Evolutionary conservation across 2,113 vertebrate species (phyloP).

Genomic region (Cottus gobio): DNA sequence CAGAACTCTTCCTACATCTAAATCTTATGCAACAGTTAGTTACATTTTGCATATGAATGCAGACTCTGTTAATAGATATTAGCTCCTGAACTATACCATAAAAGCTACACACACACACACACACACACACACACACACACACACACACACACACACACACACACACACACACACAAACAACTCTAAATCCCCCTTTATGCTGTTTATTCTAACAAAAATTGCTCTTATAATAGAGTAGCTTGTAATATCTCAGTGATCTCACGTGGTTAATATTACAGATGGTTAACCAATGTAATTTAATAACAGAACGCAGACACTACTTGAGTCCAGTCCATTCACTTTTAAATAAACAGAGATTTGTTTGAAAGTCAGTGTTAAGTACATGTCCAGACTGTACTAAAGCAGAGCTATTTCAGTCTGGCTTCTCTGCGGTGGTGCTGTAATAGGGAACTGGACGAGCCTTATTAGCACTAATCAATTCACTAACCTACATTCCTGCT

Average conservation of each 20-base stretch:
- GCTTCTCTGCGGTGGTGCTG: constrained; percentile 46
- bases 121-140: no score
- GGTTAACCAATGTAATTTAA: constrained; percentile 62
- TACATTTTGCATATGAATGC: background rate
- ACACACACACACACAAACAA: background rate
- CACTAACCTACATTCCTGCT: constrained; percentile 67
- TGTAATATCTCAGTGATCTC: constrained; percentile 35
- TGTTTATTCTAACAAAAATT: constrained; percentile 14
- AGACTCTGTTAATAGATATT: background rate
- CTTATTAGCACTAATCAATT: constrained; percentile 74
- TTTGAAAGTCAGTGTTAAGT: constrained; percentile 57
- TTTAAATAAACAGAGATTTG: constrained; percentile 66
- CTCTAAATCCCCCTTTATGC: constrained; percentile 12
- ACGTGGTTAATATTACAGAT: constrained; percentile 59
- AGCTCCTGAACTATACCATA: background rate
- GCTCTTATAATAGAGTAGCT: background rate
- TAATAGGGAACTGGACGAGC: constrained; percentile 57
- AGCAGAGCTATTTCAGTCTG: constrained; percentile 46
- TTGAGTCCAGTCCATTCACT: constrained; percentile 38
- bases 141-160: no score
- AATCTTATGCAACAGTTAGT: no score
- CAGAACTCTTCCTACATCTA: background rate
- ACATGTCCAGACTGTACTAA: constrained; percentile 59
- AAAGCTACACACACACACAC: no score
- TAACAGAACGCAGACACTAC: constrained; percentile 52